Conservation (phyloP, 2,113 vertebrate species). For the Gasterosteus aculeatus region DNA sequence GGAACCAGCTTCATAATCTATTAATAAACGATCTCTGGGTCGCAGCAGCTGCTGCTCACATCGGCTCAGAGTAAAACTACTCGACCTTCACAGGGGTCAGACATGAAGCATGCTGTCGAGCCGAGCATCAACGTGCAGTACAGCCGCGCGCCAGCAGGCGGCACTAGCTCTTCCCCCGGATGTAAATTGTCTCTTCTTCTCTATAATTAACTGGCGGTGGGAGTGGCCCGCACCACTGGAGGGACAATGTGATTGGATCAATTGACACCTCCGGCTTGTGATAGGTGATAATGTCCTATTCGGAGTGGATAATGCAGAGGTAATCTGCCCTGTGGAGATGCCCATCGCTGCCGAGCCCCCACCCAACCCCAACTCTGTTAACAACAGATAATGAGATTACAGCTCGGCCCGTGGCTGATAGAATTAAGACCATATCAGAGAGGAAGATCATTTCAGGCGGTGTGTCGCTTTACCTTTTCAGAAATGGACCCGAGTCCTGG, state of each 20-base stretch:
- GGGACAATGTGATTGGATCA: slow-evolving; percentile 74
- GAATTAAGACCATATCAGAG: slow-evolving; percentile 70
- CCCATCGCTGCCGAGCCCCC: slow-evolving; percentile 60
- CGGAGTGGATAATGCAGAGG: slow-evolving; percentile 78
- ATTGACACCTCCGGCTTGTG: slow-evolving; percentile 74
- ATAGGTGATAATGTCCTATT: slow-evolving; percentile 74
- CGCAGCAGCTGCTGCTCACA: slow-evolving; percentile 17
- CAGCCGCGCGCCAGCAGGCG: slow-evolving; percentile 25
- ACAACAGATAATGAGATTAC: slow-evolving; percentile 79
- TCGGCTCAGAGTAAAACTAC: not conserved
- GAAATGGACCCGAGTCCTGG: not conserved
- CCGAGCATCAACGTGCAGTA: slow-evolving; percentile 7
- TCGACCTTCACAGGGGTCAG: slow-evolving; percentile 22
- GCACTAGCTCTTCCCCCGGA: slow-evolving; percentile 1
- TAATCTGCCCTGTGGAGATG: slow-evolving; percentile 76
- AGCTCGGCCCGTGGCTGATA: slow-evolving; percentile 61
- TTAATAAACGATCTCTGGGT: not conserved
- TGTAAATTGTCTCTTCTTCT: slow-evolving; percentile 28
- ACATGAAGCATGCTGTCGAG: not conserved
- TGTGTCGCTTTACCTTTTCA: slow-evolving; percentile 11
- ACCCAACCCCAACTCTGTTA: slow-evolving; percentile 66
- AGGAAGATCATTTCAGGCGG: slow-evolving; percentile 51
- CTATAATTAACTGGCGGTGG: slow-evolving; percentile 57
- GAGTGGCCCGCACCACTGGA: slow-evolving; percentile 54
- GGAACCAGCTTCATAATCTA: not conserved